phyloP scores from a whole-genome alignment of 1,140 invertebrate species.

The Drosophila carrolli region DNA sequence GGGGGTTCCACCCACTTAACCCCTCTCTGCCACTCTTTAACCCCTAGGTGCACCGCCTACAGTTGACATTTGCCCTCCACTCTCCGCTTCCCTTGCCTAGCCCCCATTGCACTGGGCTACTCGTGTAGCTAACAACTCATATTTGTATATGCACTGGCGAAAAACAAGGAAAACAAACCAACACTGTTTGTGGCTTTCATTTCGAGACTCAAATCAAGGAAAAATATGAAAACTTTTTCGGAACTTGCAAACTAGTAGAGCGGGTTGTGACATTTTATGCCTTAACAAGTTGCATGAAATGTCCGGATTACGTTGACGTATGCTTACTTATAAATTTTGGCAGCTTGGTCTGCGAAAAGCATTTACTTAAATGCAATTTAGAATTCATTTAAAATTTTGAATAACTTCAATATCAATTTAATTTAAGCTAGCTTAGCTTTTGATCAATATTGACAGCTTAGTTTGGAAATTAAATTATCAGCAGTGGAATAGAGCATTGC shows the following conservation, averaged over 20 bases:
- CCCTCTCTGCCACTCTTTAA: conserved; percentile 2
- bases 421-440: conserved; percentile 1
- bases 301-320: conserved; percentile 10
- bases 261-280: not conserved
- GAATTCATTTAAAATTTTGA: not conserved
- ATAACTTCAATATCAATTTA: not conserved
- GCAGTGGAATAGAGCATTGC: not conserved
- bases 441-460: conserved; percentile 1
- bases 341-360: not conserved
- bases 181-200: not conserved
- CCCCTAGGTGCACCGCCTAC: conserved; percentile 21
- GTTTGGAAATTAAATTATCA: not conserved
- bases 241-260: not conserved
- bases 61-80: conserved; percentile 47
- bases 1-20: conserved; percentile 13
- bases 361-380: not conserved
- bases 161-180: not conserved
- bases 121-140: conserved; percentile 49
- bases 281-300: not conserved
- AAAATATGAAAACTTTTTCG: conserved; percentile 3
- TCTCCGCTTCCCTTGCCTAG: not conserved
- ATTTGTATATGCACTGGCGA: conserved; percentile 17
- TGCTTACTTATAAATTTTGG: conserved; percentile 1
- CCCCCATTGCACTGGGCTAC: conserved; percentile 25
- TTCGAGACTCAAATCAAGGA: not conserved